Evolutionary conservation across 92 coral and sea anemone genomes (phyloP).

Genomic region (Montipora capitata): DNA sequence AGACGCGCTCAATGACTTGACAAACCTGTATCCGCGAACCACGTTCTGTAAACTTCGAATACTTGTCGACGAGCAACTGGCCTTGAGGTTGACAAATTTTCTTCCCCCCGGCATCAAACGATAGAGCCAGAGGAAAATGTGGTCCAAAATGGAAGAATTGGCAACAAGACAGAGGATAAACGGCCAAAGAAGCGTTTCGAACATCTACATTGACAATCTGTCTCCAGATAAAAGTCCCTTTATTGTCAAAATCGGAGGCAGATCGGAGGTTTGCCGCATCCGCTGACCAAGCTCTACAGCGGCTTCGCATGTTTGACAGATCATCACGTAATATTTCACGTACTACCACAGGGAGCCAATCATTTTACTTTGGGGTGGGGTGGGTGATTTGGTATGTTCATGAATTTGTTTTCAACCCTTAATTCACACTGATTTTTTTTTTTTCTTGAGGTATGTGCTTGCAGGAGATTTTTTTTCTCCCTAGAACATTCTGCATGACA

Average conservation of each 20-base stretch:
- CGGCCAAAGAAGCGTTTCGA: constrained; percentile 76
- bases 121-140: constrained; percentile 74
- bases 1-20: neutral
- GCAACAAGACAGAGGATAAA: constrained; percentile 76
- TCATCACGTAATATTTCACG: too few species aligned
- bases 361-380: too few species aligned
- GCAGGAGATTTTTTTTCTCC: too few species aligned
- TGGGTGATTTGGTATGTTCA: too few species aligned
- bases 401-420: too few species aligned
- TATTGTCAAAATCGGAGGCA: constrained; percentile 32
- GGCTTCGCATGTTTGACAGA: neutral
- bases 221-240: constrained; percentile 50
- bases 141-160: constrained; percentile 78
- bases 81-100: constrained; percentile 89
- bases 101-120: constrained; percentile 99
- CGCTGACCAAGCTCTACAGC: constrained; percentile 53
- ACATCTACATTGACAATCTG: constrained; percentile 79
- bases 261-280: constrained; percentile 15
- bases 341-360: too few species aligned
- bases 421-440: too few species aligned
- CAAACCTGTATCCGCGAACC: constrained; percentile 78
- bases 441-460: too few species aligned
- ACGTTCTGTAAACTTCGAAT: constrained; percentile 74
- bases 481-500: too few species aligned
- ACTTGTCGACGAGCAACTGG: constrained; percentile 72